phyloP scores from a whole-genome alignment of 2,888 invertebrate genomes.

The Rapana venosa region DNA sequence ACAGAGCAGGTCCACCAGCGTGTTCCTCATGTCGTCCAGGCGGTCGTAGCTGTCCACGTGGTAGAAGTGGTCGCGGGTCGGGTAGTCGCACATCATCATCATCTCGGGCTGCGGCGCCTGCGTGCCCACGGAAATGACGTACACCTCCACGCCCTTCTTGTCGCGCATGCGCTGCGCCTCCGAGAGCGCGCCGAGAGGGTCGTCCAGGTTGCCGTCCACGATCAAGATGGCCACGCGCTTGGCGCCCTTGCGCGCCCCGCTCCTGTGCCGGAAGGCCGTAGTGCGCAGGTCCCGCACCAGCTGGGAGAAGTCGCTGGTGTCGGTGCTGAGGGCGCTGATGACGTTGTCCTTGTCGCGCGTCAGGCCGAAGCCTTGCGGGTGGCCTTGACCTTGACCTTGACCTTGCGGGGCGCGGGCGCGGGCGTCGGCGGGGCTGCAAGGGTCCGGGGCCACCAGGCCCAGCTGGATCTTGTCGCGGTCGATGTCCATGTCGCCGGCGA shows the following conservation, averaged over 20 bases:
- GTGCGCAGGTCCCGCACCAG: conserved; percentile 63
- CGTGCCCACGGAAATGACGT: conserved; percentile 65
- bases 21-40: conserved; percentile 60
- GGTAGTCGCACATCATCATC: conserved; percentile 68
- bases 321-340: conserved; percentile 52
- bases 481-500: conserved; percentile 62
- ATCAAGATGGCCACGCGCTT: conserved; percentile 66
- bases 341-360: conserved; percentile 52
- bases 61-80: conserved; percentile 66
- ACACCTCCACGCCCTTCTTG: conserved; percentile 64
- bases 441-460: conserved; percentile 64
- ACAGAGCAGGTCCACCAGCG: conserved; percentile 64
- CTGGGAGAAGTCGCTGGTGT: conserved; percentile 59
- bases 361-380: conserved; percentile 52
- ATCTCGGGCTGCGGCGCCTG: conserved; percentile 63
- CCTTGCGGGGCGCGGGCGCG: background rate
- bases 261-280: conserved; percentile 55
- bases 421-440: conserved; percentile 33
- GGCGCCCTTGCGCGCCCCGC: conserved; percentile 62
- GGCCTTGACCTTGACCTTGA: background rate
- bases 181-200: conserved; percentile 62
- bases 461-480: conserved; percentile 66
- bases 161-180: conserved; percentile 64
- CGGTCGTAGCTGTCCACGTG: conserved; percentile 64
- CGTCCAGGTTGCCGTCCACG: conserved; percentile 66